A percentile compares a stretch with the other conserved stretches of the same genome.
These are phyloP conservation scores for Pseudoips prasinana DNA, from an alignment of 2,888 invertebrate species.

Conservation along the genomic window DNA sequence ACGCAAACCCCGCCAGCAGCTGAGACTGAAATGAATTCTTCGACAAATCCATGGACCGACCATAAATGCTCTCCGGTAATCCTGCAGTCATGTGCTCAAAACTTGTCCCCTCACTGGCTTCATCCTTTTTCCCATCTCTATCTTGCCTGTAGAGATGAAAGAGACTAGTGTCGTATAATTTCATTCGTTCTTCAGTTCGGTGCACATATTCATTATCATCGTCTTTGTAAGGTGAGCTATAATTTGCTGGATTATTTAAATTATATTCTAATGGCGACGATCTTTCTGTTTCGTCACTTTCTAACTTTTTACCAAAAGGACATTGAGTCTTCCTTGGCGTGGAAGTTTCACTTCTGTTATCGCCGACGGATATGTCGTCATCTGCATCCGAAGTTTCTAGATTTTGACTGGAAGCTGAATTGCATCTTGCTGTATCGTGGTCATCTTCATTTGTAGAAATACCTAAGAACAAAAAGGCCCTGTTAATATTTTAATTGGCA, in stretches of 20 bases:
- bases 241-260: constrained; percentile 49
- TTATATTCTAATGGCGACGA: constrained; percentile 58
- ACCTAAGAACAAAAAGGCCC: constrained; percentile 45
- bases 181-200: constrained; percentile 56
- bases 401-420: constrained; percentile 49
- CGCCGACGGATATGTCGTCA: constrained; percentile 72
- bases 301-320: constrained; percentile 42
- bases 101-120: constrained; percentile 41
- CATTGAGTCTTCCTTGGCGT: constrained; percentile 48
- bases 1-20: constrained; percentile 68
- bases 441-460: constrained; percentile 49
- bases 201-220: constrained; percentile 62
- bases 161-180: constrained; percentile 64
- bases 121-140: constrained; percentile 54
- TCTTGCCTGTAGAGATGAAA: constrained; percentile 69
- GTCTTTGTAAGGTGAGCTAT: constrained; percentile 66
- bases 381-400: constrained; percentile 59
- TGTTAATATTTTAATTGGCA: no score
- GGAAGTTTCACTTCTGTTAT: constrained; percentile 69
- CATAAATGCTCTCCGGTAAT: constrained; percentile 64
- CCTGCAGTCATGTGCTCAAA: constrained; percentile 53
- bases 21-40: constrained; percentile 72
- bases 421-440: constrained; percentile 37
- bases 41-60: constrained; percentile 68
- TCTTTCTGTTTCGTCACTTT: constrained; percentile 46